Conservation (phyloP, 2,888 invertebrate species). For the Cosmia pyralina region DNA sequence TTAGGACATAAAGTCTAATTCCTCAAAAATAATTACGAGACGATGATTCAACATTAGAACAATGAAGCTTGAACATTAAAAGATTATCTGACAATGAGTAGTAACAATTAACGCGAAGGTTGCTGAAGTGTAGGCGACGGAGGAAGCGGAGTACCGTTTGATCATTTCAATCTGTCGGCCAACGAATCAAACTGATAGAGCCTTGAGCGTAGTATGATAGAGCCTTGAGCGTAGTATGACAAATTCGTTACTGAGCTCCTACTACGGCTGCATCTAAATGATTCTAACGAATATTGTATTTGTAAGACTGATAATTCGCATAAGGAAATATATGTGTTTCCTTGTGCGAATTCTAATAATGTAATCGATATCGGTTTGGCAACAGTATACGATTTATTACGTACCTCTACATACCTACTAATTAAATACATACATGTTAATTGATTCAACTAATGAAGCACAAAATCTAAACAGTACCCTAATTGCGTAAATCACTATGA, state of each 20-base stretch:
- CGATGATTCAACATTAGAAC: slow-evolving; percentile 67
- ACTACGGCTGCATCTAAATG: slow-evolving; percentile 46
- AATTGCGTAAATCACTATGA: no score
- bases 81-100: slow-evolving; percentile 74
- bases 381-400: not conserved
- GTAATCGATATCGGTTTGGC: not conserved
- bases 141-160: slow-evolving; percentile 68
- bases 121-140: slow-evolving; percentile 70
- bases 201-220: slow-evolving; percentile 54
- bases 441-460: not conserved
- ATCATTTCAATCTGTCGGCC: slow-evolving; percentile 55
- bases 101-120: slow-evolving; percentile 70
- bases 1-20: slow-evolving; percentile 65
- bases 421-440: not conserved
- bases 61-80: slow-evolving; percentile 68
- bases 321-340: slow-evolving; percentile 47
- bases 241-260: slow-evolving; percentile 47
- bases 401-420: slow-evolving; percentile 10
- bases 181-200: slow-evolving; percentile 51
- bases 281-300: slow-evolving; percentile 35
- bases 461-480: not conserved
- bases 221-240: slow-evolving; percentile 60
- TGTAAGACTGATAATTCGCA: slow-evolving; percentile 25
- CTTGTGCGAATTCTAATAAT: slow-evolving; percentile 24
- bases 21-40: slow-evolving; percentile 53